Base-by-base conservation (phyloP, 2,113 vertebrate species). In the Nymphicus hollandicus region DNA sequence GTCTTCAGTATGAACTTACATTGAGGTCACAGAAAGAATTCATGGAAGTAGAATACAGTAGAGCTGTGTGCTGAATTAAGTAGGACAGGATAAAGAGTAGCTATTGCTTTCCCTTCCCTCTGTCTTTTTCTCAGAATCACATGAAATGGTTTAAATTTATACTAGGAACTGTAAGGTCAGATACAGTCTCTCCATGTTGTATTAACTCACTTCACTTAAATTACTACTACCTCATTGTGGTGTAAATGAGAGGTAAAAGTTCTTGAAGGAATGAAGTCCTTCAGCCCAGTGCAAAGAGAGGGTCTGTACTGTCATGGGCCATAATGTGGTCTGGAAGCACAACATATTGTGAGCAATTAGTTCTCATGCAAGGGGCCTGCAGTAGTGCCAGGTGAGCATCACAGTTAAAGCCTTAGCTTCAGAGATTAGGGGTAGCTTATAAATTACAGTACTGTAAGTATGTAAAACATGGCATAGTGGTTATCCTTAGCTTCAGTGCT, bases 161-260 rank as follows among this genome's bases (percentile, higher is more conserved):
- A 12, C 24, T 52, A 28, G n/a, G 39, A 68, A 19, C 11, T 55
- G 10, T 13, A 43, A 72, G 31, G 41, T 60, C 33, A 47, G n/a
- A 15, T 46, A 13, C 0, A 3, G 7, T n/a, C 5, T 60, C 11
- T 68, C 29, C 0, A 0, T 33, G 6, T 58, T 71, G 6, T 19
- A 13, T 64, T 64, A 81, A 64, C 14, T 86, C 0, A 0, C 6
- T 81, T 84, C 16, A 13, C 19, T 66, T 83, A 24, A 41, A n/a
- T 71, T 55, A 4, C 12, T 68, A 7, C 4, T 65, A 9, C 4
- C 2, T 79, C 69, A 37, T 12, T 6, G 10, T 71, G 37, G 41
- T 58, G 16, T 60, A 79, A 89, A 44, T 41, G 5, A 64, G 64
- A 69, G 73, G n/a, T n/a, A 74, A 47, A 79, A 50, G n/a, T 23